phyloP scores from a whole-genome alignment of 2,113 vertebrate species.

The Myrmecobius fasciatus region DNA sequence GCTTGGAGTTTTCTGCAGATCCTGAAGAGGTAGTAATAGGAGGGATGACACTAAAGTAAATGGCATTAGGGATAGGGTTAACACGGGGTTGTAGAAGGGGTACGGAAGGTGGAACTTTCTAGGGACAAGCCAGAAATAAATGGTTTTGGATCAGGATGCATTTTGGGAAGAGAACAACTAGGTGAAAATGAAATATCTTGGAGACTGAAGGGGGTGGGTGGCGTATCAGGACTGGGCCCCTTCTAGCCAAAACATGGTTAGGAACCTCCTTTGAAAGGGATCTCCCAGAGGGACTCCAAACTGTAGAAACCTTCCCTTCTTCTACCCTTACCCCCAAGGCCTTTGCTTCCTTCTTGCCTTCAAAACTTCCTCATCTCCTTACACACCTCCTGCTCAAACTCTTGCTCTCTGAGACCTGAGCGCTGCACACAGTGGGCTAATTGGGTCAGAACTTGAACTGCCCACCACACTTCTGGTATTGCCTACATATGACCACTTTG shows the following conservation, averaged over 20 bases:
- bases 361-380: background rate
- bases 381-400: conserved; percentile 7
- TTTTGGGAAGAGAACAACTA: background rate
- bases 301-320: background rate
- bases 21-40: background rate
- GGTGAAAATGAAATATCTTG: background rate
- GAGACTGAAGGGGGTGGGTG: background rate
- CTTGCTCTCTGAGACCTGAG: conserved; percentile 14
- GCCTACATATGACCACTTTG: conserved; percentile 18
- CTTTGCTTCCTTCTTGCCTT: background rate
- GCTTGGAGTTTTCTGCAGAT: background rate
- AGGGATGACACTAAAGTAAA: background rate
- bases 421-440: conserved; percentile 51
- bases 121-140: background rate
- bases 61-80: background rate
- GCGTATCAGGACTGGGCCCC: background rate
- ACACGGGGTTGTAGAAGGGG: background rate
- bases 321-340: background rate
- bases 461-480: conserved; percentile 45
- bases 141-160: background rate
- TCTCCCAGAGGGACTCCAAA: background rate
- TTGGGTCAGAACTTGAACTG: background rate
- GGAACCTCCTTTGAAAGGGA: background rate
- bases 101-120: background rate
- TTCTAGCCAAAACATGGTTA: background rate